These are phyloP conservation scores for Lophius americanus DNA, from an alignment of 2,797 vertebrate genomes.

Conservation along the genomic window DNA sequence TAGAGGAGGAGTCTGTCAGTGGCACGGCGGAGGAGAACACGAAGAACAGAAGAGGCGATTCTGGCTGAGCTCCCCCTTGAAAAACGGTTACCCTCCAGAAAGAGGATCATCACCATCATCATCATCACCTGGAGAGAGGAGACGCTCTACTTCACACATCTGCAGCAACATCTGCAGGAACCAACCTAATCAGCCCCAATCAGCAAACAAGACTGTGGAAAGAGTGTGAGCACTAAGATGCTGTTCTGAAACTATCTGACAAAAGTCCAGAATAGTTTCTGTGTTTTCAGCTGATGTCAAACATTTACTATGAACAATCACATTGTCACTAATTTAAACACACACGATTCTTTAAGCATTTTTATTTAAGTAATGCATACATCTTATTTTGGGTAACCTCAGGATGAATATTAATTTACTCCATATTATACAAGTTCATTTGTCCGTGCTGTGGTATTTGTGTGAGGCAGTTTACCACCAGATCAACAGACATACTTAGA, in stretches of 20 bases:
- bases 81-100: slow-evolving; percentile 51
- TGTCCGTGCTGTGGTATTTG: too few relatives aligned
- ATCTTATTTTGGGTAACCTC: slow-evolving; percentile 1
- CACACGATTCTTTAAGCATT: too few relatives aligned
- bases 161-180: background rate
- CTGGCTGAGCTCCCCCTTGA: slow-evolving; percentile 75
- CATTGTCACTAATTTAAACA: too few relatives aligned
- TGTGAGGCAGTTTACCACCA: background rate
- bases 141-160: background rate
- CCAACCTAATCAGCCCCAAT: too few relatives aligned
- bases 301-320: background rate
- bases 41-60: slow-evolving; percentile 79
- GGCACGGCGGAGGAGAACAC: slow-evolving; percentile 78
- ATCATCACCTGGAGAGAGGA: slow-evolving; percentile 6
- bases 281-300: background rate
- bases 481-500: too few relatives aligned
- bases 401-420: background rate
- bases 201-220: background rate
- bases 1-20: slow-evolving; percentile 89
- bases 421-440: background rate
- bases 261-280: background rate
- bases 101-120: background rate
- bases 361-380: background rate
- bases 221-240: background rate
- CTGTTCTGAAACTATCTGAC: background rate